A percentile compares a stretch with the other conserved stretches of the same genome.
Conservation (phyloP, 2,888 invertebrate species). For the Lasioglossum morio region DNA sequence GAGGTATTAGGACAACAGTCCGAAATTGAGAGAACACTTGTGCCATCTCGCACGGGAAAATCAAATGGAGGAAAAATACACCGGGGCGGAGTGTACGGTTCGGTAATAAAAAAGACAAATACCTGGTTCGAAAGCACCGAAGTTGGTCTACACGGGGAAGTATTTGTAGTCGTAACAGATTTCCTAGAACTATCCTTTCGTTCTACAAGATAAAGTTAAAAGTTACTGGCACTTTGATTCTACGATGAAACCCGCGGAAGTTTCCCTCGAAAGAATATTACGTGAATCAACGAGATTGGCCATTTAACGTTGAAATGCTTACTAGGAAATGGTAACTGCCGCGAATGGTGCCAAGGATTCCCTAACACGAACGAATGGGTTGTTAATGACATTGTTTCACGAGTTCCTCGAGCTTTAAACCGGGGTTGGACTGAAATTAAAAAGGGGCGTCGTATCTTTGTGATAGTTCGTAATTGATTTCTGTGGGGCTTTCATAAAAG, state of each 20-base stretch:
- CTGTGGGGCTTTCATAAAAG: too few relatives aligned
- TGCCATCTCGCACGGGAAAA: not conserved
- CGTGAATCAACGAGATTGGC: slow-evolving; percentile 9
- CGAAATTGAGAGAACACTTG: not conserved
- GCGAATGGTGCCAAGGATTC: not conserved
- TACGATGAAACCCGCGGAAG: slow-evolving; percentile 4
- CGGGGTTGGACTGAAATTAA: not conserved
- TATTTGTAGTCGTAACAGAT: slow-evolving; percentile 33
- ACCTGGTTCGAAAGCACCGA: not conserved
- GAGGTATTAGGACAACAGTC: not conserved
- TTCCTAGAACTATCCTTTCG: slow-evolving; percentile 14
- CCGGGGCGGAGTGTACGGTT: not conserved
- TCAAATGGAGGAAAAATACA: slow-evolving; percentile 1
- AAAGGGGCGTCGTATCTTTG: not conserved
- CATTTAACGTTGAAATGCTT: slow-evolving; percentile 10
- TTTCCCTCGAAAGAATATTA: slow-evolving; percentile 7
- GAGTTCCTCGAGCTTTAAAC: not conserved
- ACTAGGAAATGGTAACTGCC: not conserved
- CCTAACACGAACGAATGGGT: not conserved
- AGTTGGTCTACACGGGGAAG: slow-evolving; percentile 18
- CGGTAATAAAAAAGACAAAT: slow-evolving; percentile 6
- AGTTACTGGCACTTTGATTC: slow-evolving; percentile 12
- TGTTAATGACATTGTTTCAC: not conserved
- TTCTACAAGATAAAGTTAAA: slow-evolving; percentile 23
- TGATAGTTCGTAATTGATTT: too few relatives aligned